phyloP scores from a whole-genome alignment of 2,888 invertebrate genomes.

The Epistrophe eligans region DNA sequence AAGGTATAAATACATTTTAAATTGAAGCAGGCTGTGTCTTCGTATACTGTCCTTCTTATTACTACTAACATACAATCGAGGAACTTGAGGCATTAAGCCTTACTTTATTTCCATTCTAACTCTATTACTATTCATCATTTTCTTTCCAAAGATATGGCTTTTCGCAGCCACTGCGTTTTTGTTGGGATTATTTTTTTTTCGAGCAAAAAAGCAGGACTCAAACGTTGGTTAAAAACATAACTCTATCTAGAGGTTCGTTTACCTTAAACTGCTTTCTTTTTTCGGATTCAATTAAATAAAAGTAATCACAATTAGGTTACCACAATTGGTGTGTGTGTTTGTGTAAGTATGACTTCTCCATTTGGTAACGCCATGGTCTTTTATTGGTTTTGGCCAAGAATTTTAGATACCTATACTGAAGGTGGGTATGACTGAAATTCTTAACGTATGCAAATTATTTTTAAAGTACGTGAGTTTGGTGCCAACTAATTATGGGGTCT shows the following conservation, averaged over 20 bases:
- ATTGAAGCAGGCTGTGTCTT: too few relatives aligned
- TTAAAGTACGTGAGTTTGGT: constrained; percentile 64
- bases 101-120: too few relatives aligned
- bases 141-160: too few relatives aligned
- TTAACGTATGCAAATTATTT: constrained; percentile 56
- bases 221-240: background rate
- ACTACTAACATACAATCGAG: too few relatives aligned
- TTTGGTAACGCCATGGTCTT: constrained; percentile 42
- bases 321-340: background rate
- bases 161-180: too few relatives aligned
- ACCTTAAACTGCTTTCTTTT: constrained; percentile 3
- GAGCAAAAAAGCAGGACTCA: background rate
- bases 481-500: constrained; percentile 61
- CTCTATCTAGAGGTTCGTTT: background rate
- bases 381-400: constrained; percentile 51
- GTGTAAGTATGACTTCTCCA: constrained; percentile 6
- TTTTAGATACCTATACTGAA: background rate
- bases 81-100: too few relatives aligned
- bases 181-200: background rate
- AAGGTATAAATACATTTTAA: too few relatives aligned
- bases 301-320: constrained; percentile 23
- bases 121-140: too few relatives aligned
- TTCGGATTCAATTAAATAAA: background rate
- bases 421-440: constrained; percentile 50
- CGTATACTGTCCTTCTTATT: too few relatives aligned